A percentile compares a stretch with the other conserved stretches of the same genome.
Conservation (phyloP, 2,797 vertebrate species). For the Enteromius thamalakanensis region DNA sequence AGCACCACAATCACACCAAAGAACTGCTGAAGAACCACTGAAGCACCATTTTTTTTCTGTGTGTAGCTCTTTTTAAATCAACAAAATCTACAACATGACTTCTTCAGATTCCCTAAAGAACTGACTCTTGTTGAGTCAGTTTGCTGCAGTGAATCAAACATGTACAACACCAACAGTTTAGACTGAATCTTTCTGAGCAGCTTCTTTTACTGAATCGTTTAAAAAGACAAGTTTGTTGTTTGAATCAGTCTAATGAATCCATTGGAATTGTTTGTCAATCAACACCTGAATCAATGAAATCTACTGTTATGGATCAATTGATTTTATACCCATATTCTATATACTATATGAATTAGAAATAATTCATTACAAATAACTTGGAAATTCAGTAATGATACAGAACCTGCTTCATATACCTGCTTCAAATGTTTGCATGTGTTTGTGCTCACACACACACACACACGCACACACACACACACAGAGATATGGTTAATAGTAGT, state of each 20-base stretch:
- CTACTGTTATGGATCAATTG: neutral
- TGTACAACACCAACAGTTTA: neutral
- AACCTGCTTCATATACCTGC: neutral
- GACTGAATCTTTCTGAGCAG: neutral
- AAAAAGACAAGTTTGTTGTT: neutral
- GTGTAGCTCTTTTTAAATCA: neutral
- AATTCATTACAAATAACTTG: neutral
- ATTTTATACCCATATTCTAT: neutral
- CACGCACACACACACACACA: neutral
- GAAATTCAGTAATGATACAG: neutral
- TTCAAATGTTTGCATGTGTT: neutral
- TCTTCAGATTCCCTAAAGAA: neutral
- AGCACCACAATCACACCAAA: too few species aligned
- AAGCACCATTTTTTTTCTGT: too few species aligned
- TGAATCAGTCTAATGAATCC: neutral
- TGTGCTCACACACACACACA: neutral
- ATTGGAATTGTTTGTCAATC: too few species aligned
- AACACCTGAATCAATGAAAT: neutral
- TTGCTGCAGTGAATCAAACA: neutral
- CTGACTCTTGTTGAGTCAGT: neutral
- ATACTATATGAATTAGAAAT: neutral
- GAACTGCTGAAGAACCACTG: too few species aligned
- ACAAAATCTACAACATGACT: neutral
- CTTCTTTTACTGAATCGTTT: neutral
- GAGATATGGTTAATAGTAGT: neutral